These are phyloP conservation scores for Sebastes hopkinsi DNA, from an alignment of 2,797 vertebrate species.

Conservation along the genomic window DNA sequence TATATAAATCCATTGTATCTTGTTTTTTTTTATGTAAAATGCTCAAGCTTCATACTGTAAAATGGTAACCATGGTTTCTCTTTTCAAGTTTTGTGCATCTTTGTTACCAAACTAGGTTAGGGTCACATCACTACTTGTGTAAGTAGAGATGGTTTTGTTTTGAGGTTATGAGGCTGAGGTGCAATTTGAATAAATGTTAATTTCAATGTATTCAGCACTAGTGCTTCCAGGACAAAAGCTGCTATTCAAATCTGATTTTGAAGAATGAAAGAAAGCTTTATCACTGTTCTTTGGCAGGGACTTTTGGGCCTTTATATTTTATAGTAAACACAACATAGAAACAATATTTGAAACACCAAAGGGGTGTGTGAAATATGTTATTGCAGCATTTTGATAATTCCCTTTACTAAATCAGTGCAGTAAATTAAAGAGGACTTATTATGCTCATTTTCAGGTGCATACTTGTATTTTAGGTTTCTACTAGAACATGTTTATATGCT, in stretches of 20 bases:
- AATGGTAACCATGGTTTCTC: not conserved
- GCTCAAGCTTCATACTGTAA: not conserved
- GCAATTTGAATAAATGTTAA: not conserved
- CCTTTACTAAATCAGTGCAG: not conserved
- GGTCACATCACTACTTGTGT: not conserved
- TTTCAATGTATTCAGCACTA: not conserved
- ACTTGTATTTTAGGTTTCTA: no score
- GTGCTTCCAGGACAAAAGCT: not conserved
- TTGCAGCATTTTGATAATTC: not conserved
- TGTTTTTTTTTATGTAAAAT: not conserved
- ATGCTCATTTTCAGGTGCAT: no score
- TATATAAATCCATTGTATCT: not conserved
- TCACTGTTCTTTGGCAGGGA: not conserved
- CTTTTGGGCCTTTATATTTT: not conserved
- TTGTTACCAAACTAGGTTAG: not conserved
- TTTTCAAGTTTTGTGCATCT: not conserved
- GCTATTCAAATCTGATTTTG: not conserved
- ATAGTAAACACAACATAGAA: not conserved
- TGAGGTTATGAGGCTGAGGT: not conserved
- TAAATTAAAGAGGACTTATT: not conserved
- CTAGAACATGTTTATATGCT: no score
- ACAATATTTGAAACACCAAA: not conserved
- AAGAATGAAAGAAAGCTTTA: not conserved
- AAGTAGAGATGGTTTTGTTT: not conserved
- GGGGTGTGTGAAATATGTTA: not conserved